Evolutionary conservation across 2,797 vertebrate genomes (phyloP).

Genomic region (Coregonus sp.): DNA sequence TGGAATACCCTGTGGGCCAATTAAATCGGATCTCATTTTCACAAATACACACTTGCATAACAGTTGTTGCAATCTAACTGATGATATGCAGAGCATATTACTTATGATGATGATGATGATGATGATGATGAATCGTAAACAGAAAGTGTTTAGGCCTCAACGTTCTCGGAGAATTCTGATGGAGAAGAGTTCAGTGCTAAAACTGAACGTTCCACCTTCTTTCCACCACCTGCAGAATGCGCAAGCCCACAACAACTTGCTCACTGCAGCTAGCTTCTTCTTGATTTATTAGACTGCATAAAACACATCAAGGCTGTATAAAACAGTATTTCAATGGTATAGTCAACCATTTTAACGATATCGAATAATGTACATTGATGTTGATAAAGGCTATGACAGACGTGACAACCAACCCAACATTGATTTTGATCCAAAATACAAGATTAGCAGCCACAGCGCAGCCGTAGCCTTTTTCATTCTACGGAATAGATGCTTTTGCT

Average conservation of each 20-base stretch:
- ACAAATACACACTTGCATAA: constrained; percentile 59
- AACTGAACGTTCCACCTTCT: constrained; percentile 53
- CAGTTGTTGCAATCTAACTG: constrained; percentile 25
- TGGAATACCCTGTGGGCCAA: constrained; percentile 57
- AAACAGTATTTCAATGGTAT: constrained; percentile 34
- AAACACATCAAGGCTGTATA: constrained; percentile 48
- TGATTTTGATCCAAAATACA: constrained; percentile 55
- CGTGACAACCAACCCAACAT: constrained; percentile 19
- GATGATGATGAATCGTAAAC: constrained; percentile 58
- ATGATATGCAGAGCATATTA: constrained; percentile 54
- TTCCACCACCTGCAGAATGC: constrained; percentile 94
- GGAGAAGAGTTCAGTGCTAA: constrained; percentile 43
- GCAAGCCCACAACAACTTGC: constrained; percentile 81
- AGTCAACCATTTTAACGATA: neutral
- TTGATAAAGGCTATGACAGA: constrained; percentile 49
- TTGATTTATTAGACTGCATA: constrained; percentile 76
- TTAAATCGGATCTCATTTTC: constrained; percentile 52
- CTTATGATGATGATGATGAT: neutral
- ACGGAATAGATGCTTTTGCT: constrained; percentile 52
- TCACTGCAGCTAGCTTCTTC: constrained; percentile 72
- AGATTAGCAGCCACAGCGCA: constrained; percentile 9
- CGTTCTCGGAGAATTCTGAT: constrained; percentile 60
- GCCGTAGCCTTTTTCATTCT: constrained; percentile 8
- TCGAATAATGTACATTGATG: constrained; percentile 30
- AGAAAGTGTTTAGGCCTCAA: constrained; percentile 63